Evolutionary conservation across 1,140 invertebrate species (phyloP).

Genomic region (Cyclargus thomasi): DNA sequence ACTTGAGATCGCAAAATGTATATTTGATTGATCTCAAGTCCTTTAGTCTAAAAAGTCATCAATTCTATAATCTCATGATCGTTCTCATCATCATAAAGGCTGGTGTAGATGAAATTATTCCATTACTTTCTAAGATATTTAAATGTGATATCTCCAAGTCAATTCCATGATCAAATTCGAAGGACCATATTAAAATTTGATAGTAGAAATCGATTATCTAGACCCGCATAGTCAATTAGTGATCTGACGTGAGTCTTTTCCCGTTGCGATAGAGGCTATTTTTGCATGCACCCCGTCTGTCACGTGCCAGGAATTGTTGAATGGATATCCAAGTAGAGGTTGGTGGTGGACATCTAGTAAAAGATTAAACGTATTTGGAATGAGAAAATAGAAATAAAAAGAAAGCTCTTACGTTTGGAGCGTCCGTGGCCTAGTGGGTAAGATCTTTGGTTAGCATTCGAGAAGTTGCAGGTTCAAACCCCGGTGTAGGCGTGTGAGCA

Average conservation of each 20-base stretch:
- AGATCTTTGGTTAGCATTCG: no score
- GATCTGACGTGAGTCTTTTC: not conserved
- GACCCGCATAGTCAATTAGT: not conserved
- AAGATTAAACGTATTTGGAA: no score
- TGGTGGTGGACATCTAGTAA: no score
- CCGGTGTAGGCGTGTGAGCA: no score
- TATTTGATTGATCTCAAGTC: no score
- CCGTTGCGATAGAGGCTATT: not conserved
- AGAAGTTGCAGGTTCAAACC: no score
- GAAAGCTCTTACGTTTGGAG: no score
- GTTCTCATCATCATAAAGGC: not conserved
- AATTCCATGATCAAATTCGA: not conserved
- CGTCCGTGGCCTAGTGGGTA: no score
- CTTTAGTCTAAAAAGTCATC: no score
- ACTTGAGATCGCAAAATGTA: no score
- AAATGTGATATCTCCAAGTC: constrained; percentile 3
- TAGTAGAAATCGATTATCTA: not conserved
- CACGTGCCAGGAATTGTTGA: not conserved
- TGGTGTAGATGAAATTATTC: not conserved
- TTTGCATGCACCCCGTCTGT: not conserved
- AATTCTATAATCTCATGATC: not conserved
- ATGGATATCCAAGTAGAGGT: not conserved
- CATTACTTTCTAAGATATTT: not conserved
- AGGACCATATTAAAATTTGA: constrained; percentile 3
- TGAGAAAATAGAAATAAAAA: no score